A percentile compares a stretch with the other conserved stretches of the same genome.
phyloP scores from a whole-genome alignment of 2,113 vertebrate species.

The Phaethon lepturus region DNA sequence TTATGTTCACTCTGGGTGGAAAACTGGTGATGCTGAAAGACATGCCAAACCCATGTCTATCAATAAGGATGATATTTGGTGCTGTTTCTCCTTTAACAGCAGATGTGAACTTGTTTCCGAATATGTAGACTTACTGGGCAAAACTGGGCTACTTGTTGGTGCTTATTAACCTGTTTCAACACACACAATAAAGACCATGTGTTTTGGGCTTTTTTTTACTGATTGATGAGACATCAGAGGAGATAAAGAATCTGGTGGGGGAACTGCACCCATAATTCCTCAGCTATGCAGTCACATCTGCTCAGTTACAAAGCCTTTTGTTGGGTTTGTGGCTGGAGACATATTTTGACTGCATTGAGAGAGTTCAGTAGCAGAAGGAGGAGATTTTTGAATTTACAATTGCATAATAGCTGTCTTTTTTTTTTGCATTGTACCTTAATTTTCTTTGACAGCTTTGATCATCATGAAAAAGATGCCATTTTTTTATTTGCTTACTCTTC shows the following conservation, averaged over 20 bases:
- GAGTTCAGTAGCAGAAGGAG: background rate
- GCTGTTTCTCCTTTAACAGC: background rate
- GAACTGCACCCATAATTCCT: background rate
- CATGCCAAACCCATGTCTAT: background rate
- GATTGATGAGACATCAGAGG: background rate
- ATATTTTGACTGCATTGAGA: background rate
- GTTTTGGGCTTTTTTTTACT: background rate
- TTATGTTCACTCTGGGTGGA: background rate
- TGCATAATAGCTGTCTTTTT: background rate
- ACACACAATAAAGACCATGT: background rate
- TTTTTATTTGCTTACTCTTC: background rate
- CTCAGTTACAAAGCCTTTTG: background rate
- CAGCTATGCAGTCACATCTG: background rate
- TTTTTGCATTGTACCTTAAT: background rate
- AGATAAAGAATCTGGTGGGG: background rate
- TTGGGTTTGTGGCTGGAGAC: background rate
- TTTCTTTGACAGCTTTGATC: constrained; percentile 29
- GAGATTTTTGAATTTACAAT: background rate
- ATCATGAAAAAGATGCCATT: background rate
- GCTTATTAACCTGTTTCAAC: background rate
- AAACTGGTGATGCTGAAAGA: background rate
- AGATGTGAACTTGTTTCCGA: background rate
- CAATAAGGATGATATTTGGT: background rate
- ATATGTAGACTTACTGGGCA: background rate
- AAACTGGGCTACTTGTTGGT: background rate